phyloP scores from a whole-genome alignment of 37 sponge, comb jelly and placozoan genomes.

The Chondrosia reniformis region DNA sequence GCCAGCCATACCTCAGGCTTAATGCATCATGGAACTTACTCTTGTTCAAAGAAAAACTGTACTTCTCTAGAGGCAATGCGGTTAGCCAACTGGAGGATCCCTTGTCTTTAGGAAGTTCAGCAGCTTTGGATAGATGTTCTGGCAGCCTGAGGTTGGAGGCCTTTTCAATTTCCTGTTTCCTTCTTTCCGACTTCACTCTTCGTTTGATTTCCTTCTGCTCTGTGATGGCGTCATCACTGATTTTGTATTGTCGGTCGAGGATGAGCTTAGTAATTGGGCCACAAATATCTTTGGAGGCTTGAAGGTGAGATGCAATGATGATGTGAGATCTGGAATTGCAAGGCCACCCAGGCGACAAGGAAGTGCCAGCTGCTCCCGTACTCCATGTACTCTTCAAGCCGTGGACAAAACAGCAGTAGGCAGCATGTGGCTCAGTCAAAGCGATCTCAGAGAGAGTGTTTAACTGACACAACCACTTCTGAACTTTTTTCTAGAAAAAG shows the following conservation, averaged over 20 bases:
- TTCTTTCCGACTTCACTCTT: not conserved
- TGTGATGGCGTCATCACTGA: not conserved
- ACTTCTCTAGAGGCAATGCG: not conserved
- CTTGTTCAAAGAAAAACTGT: not conserved
- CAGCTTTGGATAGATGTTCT: not conserved
- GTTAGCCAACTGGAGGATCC: conserved; percentile 7
- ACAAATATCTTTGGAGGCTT: not conserved
- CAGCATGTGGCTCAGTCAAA: no score
- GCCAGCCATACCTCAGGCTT: not conserved
- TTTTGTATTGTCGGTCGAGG: not conserved
- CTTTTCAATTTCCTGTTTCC: not conserved
- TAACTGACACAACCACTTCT: no score
- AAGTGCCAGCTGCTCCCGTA: not conserved
- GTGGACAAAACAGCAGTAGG: no score
- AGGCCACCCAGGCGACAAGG: conserved; percentile 1
- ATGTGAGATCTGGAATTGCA: conserved; percentile 2
- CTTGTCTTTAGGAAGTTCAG: not conserved
- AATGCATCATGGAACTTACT: not conserved
- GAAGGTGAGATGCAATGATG: not conserved
- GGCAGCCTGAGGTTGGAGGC: conserved; percentile 2
- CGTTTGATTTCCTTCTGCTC: not conserved
- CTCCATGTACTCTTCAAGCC: no score
- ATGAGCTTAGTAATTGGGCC: conserved; percentile 3
- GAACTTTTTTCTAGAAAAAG: no score
- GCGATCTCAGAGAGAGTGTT: no score